Conservation (phyloP, 30 jellyfish, hydroid and myxozoan species). For the Aurelia aurita complex sp. Pacific region DNA sequence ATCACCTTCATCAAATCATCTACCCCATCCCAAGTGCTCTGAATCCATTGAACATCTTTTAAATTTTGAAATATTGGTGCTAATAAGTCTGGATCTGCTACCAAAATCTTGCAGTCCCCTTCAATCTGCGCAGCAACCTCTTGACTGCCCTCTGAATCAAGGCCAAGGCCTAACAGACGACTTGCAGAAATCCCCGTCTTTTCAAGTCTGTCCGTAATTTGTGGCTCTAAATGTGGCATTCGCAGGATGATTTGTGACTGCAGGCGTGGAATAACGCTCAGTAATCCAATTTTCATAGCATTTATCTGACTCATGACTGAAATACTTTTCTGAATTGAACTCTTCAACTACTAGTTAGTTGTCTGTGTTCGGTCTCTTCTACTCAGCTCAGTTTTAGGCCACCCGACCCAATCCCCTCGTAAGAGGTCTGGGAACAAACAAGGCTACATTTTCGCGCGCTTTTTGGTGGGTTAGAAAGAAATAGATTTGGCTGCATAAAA, state of each 20-base stretch:
- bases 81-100: slow-evolving; percentile 52
- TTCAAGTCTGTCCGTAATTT: slow-evolving; percentile 17
- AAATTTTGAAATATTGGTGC: slow-evolving; percentile 37
- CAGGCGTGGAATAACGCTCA: slow-evolving; percentile 22
- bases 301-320: too few species aligned
- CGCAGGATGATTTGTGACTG: neutral
- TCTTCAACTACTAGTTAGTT: too few species aligned
- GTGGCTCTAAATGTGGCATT: slow-evolving; percentile 27
- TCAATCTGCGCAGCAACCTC: slow-evolving; percentile 20
- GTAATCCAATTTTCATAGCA: slow-evolving; percentile 39
- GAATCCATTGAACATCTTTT: slow-evolving; percentile 60
- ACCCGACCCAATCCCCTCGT: too few species aligned
- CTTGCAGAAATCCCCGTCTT: slow-evolving; percentile 25
- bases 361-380: too few species aligned
- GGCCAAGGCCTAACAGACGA: neutral
- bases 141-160: neutral
- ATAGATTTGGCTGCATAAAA: too few species aligned
- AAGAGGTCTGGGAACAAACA: too few species aligned
- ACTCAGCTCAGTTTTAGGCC: too few species aligned
- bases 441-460: too few species aligned
- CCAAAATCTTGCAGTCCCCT: slow-evolving; percentile 45
- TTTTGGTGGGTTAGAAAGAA: too few species aligned
- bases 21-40: slow-evolving; percentile 79
- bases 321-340: too few species aligned
- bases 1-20: slow-evolving; percentile 38